A percentile compares a stretch with the other conserved stretches of the same genome.
phyloP scores from a whole-genome alignment of 2,888 invertebrate species.

The Ochlodes sylvanus region DNA sequence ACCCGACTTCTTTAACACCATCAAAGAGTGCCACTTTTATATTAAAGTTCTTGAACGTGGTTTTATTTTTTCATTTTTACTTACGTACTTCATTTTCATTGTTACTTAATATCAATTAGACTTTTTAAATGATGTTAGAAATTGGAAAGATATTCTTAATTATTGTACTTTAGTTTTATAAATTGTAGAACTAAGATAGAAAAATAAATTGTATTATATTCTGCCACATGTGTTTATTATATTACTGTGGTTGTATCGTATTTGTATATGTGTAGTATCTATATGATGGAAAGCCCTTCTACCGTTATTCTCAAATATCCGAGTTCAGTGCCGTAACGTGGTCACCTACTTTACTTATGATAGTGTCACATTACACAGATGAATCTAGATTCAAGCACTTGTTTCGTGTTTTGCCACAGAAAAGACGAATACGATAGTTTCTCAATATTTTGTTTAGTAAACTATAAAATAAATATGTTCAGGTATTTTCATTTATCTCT shows the following conservation, averaged over 20 bases:
- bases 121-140: too few relatives aligned
- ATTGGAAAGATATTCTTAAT: too few relatives aligned
- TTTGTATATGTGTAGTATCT: background rate
- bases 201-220: too few relatives aligned
- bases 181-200: too few relatives aligned
- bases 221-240: background rate
- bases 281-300: conserved; percentile 36
- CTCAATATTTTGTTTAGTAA: too few relatives aligned
- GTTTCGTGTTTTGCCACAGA: conserved; percentile 15
- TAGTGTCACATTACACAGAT: conserved; percentile 31
- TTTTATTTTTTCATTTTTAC: too few relatives aligned
- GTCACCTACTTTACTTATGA: conserved; percentile 43
- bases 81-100: too few relatives aligned
- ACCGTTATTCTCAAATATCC: conserved; percentile 44
- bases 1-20: background rate
- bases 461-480: too few relatives aligned
- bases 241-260: conserved; percentile 21
- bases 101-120: too few relatives aligned
- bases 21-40: background rate
- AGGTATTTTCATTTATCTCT: too few relatives aligned
- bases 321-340: conserved; percentile 47
- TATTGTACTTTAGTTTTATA: too few relatives aligned
- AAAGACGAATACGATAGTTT: too few relatives aligned
- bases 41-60: background rate
- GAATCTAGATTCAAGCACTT: conserved; percentile 14